A percentile compares a stretch with the other conserved stretches of the same genome.
These are phyloP conservation scores for Enteromius afrohamiltoni DNA, from an alignment of 2,797 vertebrate species.

Conservation along the genomic window DNA sequence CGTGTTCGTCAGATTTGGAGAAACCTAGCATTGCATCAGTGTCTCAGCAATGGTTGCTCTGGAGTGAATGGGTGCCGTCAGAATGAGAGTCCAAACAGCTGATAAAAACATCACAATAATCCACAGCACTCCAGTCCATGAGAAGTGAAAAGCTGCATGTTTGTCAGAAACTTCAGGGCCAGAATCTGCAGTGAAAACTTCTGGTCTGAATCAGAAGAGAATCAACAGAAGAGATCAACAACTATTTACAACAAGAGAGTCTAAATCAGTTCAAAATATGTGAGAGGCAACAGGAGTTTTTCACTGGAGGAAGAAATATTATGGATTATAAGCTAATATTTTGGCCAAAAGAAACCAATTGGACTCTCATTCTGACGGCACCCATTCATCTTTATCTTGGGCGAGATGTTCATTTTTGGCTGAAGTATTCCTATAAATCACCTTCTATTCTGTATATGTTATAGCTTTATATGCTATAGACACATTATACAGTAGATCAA, in stretches of 20 bases:
- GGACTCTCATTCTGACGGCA: background rate
- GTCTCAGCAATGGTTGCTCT: background rate
- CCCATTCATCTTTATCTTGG: background rate
- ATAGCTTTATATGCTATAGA: too few relatives aligned
- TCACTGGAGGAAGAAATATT: background rate
- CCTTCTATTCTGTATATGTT: too few relatives aligned
- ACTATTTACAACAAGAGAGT: background rate
- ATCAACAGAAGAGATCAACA: background rate
- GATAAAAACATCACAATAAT: background rate
- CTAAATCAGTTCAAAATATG: background rate
- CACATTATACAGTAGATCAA: too few relatives aligned
- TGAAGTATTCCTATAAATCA: too few relatives aligned
- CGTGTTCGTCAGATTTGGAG: background rate
- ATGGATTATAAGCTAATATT: background rate
- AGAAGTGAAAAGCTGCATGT: background rate
- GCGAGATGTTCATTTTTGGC: too few relatives aligned
- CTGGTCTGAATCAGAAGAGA: background rate
- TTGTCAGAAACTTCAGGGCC: background rate
- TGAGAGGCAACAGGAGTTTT: background rate
- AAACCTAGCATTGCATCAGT: background rate
- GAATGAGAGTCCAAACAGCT: background rate
- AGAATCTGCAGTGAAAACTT: background rate
- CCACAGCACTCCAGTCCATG: background rate
- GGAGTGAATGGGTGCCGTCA: background rate
- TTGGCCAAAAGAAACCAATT: background rate